Conservation (phyloP, 2,113 vertebrate genomes). For the rat (Rattus norvegicus) region GRCr8 NC_086034.1:46004001-46004500, state of each 20-base stretch:
- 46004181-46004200: conserved; percentile 28
- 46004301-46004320: not conserved
- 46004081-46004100: conserved; percentile 58
- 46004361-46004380: not conserved
- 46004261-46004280: not conserved
- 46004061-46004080: not conserved
- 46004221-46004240: not conserved
- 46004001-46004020: conserved; percentile 58
- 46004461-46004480: not conserved
- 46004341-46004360: not conserved
- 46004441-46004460: not conserved
- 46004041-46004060: conserved; percentile 58
- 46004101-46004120: conserved; percentile 62
- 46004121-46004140: conserved; percentile 60
- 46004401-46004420: not conserved
- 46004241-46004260: not conserved
- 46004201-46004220: not conserved
- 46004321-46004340: not conserved
- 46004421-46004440: not conserved
- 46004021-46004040: conserved; percentile 54
- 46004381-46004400: not conserved
- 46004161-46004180: not conserved
- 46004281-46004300: not conserved
- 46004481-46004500: not conserved
- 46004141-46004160: conserved; percentile 18